A percentile compares a stretch with the other conserved stretches of the same genome.
phyloP scores from a whole-genome alignment of 2,888 invertebrate genomes.

The Polyploca ridens region DNA sequence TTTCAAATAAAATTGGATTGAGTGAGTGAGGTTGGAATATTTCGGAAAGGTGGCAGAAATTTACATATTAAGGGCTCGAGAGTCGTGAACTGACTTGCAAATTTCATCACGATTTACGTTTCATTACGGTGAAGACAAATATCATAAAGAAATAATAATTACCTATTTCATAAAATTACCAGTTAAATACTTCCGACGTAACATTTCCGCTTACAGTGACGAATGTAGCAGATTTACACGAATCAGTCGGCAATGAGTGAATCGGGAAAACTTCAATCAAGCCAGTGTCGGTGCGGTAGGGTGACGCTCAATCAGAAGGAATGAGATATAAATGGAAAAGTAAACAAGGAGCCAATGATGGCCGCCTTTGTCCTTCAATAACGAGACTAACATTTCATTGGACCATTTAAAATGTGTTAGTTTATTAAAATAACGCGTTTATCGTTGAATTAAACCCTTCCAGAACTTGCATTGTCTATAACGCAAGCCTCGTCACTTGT shows the following conservation, averaged over 20 bases:
- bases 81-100: too few relatives aligned
- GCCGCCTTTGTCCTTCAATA: not conserved
- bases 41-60: too few relatives aligned
- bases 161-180: not conserved
- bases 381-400: not conserved
- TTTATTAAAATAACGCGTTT: not conserved
- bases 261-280: slow-evolving; percentile 47
- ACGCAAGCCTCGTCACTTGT: too few relatives aligned
- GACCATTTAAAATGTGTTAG: not conserved
- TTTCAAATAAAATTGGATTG: too few relatives aligned
- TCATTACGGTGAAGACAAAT: not conserved
- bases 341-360: slow-evolving; percentile 41
- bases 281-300: slow-evolving; percentile 17
- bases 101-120: too few relatives aligned
- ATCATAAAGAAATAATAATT: not conserved
- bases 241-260: slow-evolving; percentile 24
- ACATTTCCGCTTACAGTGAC: not conserved
- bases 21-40: too few relatives aligned
- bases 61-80: too few relatives aligned
- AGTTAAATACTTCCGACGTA: not conserved
- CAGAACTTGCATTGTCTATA: too few relatives aligned
- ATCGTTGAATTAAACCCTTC: too few relatives aligned
- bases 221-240: slow-evolving; percentile 16
- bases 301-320: slow-evolving; percentile 42
- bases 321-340: slow-evolving; percentile 57